Evolutionary conservation across 2,113 vertebrate genomes (phyloP).

Genomic region (Dasyornis broadbenti): DNA sequence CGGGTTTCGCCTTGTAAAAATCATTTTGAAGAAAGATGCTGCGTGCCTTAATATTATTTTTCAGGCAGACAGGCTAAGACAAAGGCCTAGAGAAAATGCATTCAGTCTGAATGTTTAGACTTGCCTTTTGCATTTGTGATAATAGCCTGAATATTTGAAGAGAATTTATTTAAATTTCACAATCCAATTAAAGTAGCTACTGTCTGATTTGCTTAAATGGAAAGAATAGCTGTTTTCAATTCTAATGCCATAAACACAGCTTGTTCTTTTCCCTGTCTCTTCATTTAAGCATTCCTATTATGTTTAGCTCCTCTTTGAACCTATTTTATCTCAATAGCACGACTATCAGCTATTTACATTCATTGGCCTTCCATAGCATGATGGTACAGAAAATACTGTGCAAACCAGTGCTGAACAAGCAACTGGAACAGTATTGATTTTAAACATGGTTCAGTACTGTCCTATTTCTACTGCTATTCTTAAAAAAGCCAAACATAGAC

Average conservation of each 20-base stretch:
- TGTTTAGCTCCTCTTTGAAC: background rate
- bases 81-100: conserved; percentile 71
- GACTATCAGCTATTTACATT: conserved; percentile 42
- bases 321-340: conserved; percentile 36
- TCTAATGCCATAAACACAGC: background rate
- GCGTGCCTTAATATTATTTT: conserved; percentile 73
- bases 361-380: conserved; percentile 30
- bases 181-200: conserved; percentile 22
- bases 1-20: conserved; percentile 70
- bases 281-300: background rate
- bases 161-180: conserved; percentile 32
- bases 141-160: conserved; percentile 5
- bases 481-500: background rate
- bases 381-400: conserved; percentile 33
- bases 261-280: background rate
- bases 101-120: conserved; percentile 20
- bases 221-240: conserved; percentile 2
- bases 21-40: conserved; percentile 62
- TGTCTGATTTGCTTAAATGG: conserved; percentile 29
- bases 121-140: conserved; percentile 18
- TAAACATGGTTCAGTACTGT: conserved; percentile 5
- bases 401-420: conserved; percentile 53
- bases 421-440: conserved; percentile 50
- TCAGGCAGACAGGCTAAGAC: conserved; percentile 70
- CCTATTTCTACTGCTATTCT: conserved; percentile 28